phyloP scores from a whole-genome alignment of 2,888 invertebrate genomes.

The Ochropacha duplaris region DNA sequence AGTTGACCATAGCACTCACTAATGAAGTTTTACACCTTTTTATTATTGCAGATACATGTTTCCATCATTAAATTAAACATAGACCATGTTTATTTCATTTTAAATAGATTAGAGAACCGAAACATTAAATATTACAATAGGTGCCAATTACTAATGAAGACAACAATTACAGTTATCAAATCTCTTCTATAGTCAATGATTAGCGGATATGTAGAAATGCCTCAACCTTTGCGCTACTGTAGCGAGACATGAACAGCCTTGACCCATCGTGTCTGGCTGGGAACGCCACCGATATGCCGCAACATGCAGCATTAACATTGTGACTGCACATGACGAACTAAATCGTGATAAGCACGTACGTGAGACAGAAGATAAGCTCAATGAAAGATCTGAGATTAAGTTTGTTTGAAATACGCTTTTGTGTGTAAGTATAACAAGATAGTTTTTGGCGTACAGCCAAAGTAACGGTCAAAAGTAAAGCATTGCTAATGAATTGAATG shows the following conservation, averaged over 20 bases:
- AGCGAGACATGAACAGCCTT: not conserved
- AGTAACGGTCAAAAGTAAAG: not conserved
- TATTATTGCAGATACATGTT: no score
- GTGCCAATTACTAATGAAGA: not conserved
- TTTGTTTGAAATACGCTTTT: not conserved
- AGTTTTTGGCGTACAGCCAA: not conserved
- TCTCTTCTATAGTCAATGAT: not conserved
- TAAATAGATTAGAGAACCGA: no score
- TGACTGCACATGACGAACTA: conserved; percentile 1
- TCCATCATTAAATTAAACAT: no score
- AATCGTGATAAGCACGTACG: conserved; percentile 2
- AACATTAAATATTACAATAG: no score
- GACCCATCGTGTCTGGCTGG: conserved; percentile 5
- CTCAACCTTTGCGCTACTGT: not conserved
- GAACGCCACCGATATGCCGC: conserved; percentile 1
- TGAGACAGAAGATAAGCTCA: not conserved
- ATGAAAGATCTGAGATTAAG: conserved; percentile 3
- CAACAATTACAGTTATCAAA: not conserved
- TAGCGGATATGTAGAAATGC: not conserved
- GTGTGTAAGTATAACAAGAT: not conserved
- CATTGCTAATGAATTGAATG: not conserved
- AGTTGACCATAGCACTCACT: no score
- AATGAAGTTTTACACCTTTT: no score
- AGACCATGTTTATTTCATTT: not conserved
- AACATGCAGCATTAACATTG: conserved; percentile 1